A percentile compares a stretch with the other conserved stretches of the same genome.
phyloP scores from a whole-genome alignment of 1,140 invertebrate genomes.

The Micrasema longulum region DNA sequence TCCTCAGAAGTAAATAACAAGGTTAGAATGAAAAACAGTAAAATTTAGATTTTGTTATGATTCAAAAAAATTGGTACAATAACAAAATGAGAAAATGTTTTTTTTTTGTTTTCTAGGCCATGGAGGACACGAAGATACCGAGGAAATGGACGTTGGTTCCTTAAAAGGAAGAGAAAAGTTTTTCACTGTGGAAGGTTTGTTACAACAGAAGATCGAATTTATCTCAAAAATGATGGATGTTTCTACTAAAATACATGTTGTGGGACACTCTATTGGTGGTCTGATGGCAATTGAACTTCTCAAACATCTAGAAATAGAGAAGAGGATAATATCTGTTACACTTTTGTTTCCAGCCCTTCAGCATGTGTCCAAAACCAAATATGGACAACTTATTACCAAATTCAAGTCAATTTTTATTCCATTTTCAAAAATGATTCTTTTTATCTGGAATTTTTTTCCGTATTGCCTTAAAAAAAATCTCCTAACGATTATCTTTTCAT shows the following conservation, averaged over 20 bases:
- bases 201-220: constrained; percentile 83
- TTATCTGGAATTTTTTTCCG: no score
- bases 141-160: constrained; percentile 61
- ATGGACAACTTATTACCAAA: no score
- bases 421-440: no score
- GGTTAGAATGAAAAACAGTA: no score
- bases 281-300: constrained; percentile 83
- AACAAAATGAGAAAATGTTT: no score
- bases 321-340: constrained; percentile 70
- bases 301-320: constrained; percentile 67
- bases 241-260: constrained; percentile 76
- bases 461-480: no score
- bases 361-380: constrained; percentile 77
- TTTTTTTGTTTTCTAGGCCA: constrained; percentile 74
- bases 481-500: no score
- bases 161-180: constrained; percentile 68
- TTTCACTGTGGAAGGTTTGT: constrained; percentile 80
- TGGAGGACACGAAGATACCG: constrained; percentile 74
- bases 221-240: constrained; percentile 78
- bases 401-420: no score
- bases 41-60: no score
- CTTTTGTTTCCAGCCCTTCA: constrained; percentile 88
- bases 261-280: constrained; percentile 88
- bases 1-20: no score
- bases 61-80: no score